Conservation (phyloP, 2,888 invertebrate genomes). For the Piscicola geometra region DNA sequence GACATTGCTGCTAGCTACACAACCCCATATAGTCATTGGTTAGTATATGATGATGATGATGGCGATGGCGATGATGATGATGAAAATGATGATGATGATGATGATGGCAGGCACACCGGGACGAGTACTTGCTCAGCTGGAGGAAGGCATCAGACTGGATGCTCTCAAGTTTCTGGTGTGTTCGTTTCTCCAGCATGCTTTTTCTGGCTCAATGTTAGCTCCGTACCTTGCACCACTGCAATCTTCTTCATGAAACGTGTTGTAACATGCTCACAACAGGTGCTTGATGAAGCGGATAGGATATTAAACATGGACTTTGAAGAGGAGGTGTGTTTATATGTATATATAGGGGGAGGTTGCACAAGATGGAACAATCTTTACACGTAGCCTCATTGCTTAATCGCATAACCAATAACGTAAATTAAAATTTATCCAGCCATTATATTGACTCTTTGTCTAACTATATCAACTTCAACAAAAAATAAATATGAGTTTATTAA, state of each 20-base stretch:
- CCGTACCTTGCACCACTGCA: too few species aligned
- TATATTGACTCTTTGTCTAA: too few species aligned
- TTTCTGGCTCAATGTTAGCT: too few species aligned
- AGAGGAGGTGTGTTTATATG: slow-evolving; percentile 67
- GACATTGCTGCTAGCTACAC: slow-evolving; percentile 80
- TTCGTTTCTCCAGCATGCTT: too few species aligned
- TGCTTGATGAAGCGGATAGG: slow-evolving; percentile 96
- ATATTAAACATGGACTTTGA: slow-evolving; percentile 99
- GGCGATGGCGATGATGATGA: slow-evolving; percentile 11
- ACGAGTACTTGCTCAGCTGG: slow-evolving; percentile 86
- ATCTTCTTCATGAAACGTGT: background rate
- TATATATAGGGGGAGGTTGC: background rate
- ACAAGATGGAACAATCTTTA: too few species aligned
- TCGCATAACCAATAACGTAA: too few species aligned
- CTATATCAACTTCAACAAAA: too few species aligned
- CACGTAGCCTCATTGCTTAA: too few species aligned
- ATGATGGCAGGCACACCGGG: slow-evolving; percentile 75
- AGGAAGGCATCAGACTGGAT: slow-evolving; percentile 89
- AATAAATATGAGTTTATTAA: too few species aligned
- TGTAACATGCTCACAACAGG: slow-evolving; percentile 33
- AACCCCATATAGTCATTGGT: slow-evolving; percentile 90
- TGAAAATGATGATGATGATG: slow-evolving; percentile 23
- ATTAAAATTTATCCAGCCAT: too few species aligned
- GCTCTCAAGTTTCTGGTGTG: slow-evolving; percentile 78
- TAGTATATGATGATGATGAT: slow-evolving; percentile 40